Evolutionary conservation across 2,888 invertebrate genomes (phyloP), one percentile per base, ranked within the genome.

Genomic region (Chymomyza caudatula): DNA sequence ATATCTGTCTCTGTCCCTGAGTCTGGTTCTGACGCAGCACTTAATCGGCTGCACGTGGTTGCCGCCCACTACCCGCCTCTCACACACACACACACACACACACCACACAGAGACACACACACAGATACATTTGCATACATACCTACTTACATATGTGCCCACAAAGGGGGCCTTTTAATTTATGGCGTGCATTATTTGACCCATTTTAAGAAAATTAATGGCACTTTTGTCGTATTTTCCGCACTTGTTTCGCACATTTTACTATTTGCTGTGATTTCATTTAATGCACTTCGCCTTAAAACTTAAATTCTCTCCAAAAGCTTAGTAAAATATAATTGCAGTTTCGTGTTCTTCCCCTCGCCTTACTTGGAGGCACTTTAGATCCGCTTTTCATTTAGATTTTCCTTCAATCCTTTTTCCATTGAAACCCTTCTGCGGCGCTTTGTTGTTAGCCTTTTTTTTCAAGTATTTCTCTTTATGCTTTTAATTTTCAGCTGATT

Each of bases 401-500:
- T 51, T 6, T 5, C 22, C 20, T 52, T 11, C n/a, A n/a, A n/a
- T n/a, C n/a, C n/a, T n/a, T n/a, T n/a, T n/a, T n/a, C n/a, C n/a
- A n/a, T n/a, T n/a, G n/a, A 56, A 56, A 13, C 19, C 19, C 6
- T 43, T n/a, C 43, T 56, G n/a, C 54, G 13, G 29, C 25, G 0
- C 3, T 29, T 3, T 37, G 6, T 22, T 56, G 11, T 56, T 56
- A 2, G 22, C 42, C 47, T 56, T 56, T 56, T 42, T 43, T 56
- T 22, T 54, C 22, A 15, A 37, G 29, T 37, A 37, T 37, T 37
- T 37, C 29, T 37, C 29, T 44, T 51, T 51, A 63, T 59, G 62
- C 76, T 81, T 85, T 83, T 85, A 74, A 85, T 80, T 85, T 85
- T 78, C 69, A 82, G 73, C 83, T 86, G 86, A 84, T 86, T 84